phyloP scores from a whole-genome alignment of 1,140 invertebrate genomes.

The Hyposmocoma kahamanoa region DNA sequence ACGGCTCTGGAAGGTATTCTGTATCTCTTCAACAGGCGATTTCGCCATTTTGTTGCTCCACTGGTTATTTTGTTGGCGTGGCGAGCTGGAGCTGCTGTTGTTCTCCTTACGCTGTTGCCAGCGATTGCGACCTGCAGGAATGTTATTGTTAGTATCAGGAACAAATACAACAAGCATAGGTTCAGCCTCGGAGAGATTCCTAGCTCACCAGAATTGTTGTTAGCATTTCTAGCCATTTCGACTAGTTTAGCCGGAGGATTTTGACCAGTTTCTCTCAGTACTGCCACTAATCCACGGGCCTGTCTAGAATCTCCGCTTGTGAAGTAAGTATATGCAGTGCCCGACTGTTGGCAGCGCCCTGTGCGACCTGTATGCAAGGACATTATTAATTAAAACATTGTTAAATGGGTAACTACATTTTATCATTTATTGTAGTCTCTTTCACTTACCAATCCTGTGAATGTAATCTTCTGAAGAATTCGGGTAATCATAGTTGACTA shows the following conservation, averaged over 20 bases:
- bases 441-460: constrained; percentile 92
- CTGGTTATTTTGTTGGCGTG: constrained; percentile 60
- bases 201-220: constrained; percentile 51
- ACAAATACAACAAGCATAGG: constrained; percentile 10
- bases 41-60: constrained; percentile 69
- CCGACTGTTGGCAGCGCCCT: constrained; percentile 92
- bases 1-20: constrained; percentile 50
- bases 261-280: constrained; percentile 94
- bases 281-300: constrained; percentile 91
- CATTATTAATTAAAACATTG: not conserved
- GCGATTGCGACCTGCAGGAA: constrained; percentile 70
- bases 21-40: constrained; percentile 36
- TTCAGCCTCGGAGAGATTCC: not conserved
- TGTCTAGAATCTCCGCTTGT: constrained; percentile 93
- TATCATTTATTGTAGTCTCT: not conserved
- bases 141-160: constrained; percentile 27
- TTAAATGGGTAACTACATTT: not conserved
- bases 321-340: constrained; percentile 98
- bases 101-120: constrained; percentile 73
- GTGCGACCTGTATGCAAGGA: constrained; percentile 79
- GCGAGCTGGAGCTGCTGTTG: constrained; percentile 57
- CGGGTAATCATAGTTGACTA: constrained; percentile 99
- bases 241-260: constrained; percentile 80
- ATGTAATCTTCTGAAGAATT: constrained; percentile 99
- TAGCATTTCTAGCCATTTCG: constrained; percentile 62